Evolutionary conservation across 1,140 invertebrate genomes (phyloP).

Genomic region (Dreissena rostriformis): DNA sequence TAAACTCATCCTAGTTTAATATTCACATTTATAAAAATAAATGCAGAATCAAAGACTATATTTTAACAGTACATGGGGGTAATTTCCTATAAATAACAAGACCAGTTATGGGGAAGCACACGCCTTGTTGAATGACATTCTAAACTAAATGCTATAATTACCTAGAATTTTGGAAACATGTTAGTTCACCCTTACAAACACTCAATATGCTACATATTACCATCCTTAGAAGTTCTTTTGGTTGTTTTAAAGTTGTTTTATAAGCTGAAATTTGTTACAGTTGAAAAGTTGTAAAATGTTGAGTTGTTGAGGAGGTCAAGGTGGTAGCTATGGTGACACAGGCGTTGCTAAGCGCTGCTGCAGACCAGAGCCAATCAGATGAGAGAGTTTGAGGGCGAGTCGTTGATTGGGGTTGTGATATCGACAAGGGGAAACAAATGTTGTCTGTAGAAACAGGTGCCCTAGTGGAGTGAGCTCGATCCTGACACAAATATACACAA

Average conservation of each 20-base stretch:
- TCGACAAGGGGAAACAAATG: conserved; percentile 1
- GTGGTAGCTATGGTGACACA: not conserved
- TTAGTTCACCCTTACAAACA: not conserved
- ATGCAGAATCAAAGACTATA: too few species aligned
- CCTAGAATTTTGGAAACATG: too few species aligned
- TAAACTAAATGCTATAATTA: too few species aligned
- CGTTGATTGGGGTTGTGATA: conserved; percentile 10
- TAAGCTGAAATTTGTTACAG: not conserved
- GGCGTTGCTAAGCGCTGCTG: conserved; percentile 8
- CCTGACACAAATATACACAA: not conserved
- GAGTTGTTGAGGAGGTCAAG: not conserved
- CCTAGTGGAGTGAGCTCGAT: not conserved
- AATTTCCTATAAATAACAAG: too few species aligned
- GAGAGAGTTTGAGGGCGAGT: not conserved
- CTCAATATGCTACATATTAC: conserved; percentile 1
- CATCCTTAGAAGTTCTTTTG: not conserved
- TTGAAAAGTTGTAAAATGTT: conserved; percentile 1
- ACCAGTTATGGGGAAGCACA: too few species aligned
- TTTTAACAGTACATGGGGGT: too few species aligned
- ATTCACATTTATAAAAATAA: too few species aligned
- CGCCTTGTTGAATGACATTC: too few species aligned
- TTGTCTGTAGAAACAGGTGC: not conserved
- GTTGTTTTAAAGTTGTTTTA: conserved; percentile 8
- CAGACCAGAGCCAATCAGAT: not conserved
- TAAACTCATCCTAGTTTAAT: too few species aligned